Evolutionary conservation across 2,797 vertebrate genomes (phyloP).

Genomic region (Crenichthys baileyi): DNA sequence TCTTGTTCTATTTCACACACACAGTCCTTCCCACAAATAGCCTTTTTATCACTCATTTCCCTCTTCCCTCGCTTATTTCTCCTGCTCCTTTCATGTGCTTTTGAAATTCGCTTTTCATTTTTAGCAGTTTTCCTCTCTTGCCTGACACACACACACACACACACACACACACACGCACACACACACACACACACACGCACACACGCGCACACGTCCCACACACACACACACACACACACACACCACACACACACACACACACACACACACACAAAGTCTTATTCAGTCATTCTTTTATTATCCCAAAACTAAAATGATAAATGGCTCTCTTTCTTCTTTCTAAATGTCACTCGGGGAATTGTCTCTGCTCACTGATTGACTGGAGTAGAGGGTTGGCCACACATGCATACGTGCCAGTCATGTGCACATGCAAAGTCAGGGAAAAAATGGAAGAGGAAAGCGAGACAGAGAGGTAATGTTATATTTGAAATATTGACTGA

Average conservation of each 20-base stretch:
- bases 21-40: conserved; percentile 75
- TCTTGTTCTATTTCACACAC: conserved; percentile 78
- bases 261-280: conserved; percentile 53
- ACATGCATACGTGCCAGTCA: conserved; percentile 60
- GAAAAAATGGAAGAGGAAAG: conserved; percentile 7
- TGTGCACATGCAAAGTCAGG: conserved; percentile 35
- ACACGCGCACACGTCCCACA: conserved; percentile 26
- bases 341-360: conserved; percentile 80
- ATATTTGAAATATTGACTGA: conserved; percentile 59
- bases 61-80: conserved; percentile 78
- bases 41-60: conserved; percentile 81
- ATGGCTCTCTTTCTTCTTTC: conserved; percentile 78
- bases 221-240: conserved; percentile 42
- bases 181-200: conserved; percentile 41
- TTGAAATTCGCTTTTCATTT: conserved; percentile 80
- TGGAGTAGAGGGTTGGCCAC: conserved; percentile 70
- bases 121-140: conserved; percentile 56
- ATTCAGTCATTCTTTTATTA: conserved; percentile 80
- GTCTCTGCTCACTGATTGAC: conserved; percentile 79
- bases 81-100: conserved; percentile 80
- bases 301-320: conserved; percentile 80
- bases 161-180: conserved; percentile 37
- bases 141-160: conserved; percentile 35
- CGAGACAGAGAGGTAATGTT: conserved; percentile 45
- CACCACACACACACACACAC: conserved; percentile 41